Conservation (phyloP, 2,797 vertebrate species). For the Buceros bicornis region DNA sequence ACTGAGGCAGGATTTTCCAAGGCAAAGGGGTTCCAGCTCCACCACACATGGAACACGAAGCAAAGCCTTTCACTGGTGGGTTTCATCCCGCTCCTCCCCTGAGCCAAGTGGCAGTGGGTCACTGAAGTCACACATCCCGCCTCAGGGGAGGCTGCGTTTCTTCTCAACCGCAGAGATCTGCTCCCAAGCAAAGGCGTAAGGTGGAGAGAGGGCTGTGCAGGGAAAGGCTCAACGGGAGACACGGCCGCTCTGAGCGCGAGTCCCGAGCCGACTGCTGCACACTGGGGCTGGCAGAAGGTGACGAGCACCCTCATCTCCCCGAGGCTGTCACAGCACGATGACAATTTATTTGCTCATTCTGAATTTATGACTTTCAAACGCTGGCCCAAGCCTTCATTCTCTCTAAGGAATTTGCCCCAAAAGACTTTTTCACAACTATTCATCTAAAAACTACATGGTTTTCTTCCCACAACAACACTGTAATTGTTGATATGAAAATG, state of each 20-base stretch:
- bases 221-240: neutral
- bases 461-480: neutral
- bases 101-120: neutral
- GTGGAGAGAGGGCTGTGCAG: neutral
- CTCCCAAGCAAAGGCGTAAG: neutral
- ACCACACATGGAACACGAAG: neutral
- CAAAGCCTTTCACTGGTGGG: neutral
- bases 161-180: neutral
- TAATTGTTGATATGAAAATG: neutral
- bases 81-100: neutral
- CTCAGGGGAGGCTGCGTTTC: neutral
- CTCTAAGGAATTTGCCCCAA: slow-evolving; percentile 10
- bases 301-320: neutral
- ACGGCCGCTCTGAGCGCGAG: neutral
- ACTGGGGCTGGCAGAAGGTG: neutral
- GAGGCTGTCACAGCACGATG: neutral
- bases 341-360: neutral
- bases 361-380: neutral
- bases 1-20: neutral
- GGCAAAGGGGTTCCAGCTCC: neutral
- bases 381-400: neutral
- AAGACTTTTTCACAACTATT: neutral
- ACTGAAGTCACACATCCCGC: neutral
- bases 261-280: neutral
- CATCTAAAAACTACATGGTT: neutral